Base-by-base conservation (phyloP, 2,113 vertebrate genomes). In the Gobius niger region DNA sequence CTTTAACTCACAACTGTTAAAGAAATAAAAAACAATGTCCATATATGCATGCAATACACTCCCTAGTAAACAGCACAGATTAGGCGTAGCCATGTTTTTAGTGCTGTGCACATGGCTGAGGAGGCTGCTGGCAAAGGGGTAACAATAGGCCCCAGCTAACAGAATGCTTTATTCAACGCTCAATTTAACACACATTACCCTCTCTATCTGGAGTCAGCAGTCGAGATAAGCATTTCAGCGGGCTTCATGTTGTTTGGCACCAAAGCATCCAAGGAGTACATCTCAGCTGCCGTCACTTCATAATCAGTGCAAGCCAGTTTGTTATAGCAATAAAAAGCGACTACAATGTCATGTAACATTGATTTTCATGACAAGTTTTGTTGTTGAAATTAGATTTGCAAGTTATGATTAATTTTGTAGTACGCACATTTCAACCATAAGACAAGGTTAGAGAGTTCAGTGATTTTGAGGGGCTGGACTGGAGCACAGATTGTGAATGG, bases 151-250 rank as follows among this genome's bases (percentile, higher is more conserved):
- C 53, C 70, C 19, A 1, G 18, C 65, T 47, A 81, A 75, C 73
- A 76, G 60, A 80, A 77, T 70, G 76, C 71, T 68, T 81, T 74
- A 71, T 85, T 84, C 75, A 82, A 15, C 72, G 80, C 85, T 88
- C 87, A 87, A 76, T 90, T 90, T 75, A 89, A 84, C 83, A 65
- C 79, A 49, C 69, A 77, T 83, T 85, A 81, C 70, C 63, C 70
- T 63, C 63, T 80, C 75, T 68, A 73, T 76, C 73, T 82, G 80
- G 69, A 81, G 78, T 67, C 67, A 64, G 62, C 57, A 65, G 64
- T 75, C 24, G 66, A 82, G 78, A 86, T 87, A 79, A 63, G 77
- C 67, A 81, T 77, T 76, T 76, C 65, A 65, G 49, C 63, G 44
- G 65, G 74, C n/a, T 65, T 68, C 50, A 64, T 82, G 60, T 68